These are phyloP conservation scores for Zalophus californianus DNA, from an alignment of 2,797 vertebrate genomes.

Conservation along the genomic window DNA sequence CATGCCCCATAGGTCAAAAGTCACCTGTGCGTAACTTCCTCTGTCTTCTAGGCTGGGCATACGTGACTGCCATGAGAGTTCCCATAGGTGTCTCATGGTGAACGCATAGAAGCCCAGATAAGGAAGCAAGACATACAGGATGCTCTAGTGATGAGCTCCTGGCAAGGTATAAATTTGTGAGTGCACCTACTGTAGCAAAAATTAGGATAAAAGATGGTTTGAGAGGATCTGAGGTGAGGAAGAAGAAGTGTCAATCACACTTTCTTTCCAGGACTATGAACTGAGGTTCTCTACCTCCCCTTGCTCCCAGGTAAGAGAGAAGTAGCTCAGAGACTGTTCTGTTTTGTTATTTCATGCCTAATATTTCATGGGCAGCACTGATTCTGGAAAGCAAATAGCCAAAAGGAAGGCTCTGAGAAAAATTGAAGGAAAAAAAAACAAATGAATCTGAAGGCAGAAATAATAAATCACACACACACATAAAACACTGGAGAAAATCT, in stretches of 20 bases:
- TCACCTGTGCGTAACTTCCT: not conserved
- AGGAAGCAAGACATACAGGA: not conserved
- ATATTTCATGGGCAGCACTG: not conserved
- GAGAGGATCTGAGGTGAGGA: no score
- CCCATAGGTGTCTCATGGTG: not conserved
- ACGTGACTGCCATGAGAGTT: not conserved
- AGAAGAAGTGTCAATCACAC: not conserved
- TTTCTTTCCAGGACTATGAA: not conserved
- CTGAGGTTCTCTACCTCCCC: not conserved
- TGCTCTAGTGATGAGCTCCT: not conserved
- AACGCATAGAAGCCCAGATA: not conserved
- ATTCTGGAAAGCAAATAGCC: not conserved
- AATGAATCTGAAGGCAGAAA: not conserved
- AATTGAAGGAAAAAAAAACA: not conserved
- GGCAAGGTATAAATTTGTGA: no score
- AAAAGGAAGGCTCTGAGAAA: not conserved
- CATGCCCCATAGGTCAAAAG: not conserved
- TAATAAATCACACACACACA: not conserved
- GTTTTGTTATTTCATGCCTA: not conserved
- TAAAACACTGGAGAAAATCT: not conserved
- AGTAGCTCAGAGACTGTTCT: not conserved
- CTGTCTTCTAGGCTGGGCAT: not conserved
- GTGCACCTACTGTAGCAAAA: not conserved
- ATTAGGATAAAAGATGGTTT: not conserved
- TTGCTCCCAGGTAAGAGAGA: not conserved